phyloP scores from a whole-genome alignment of 1,140 invertebrate genomes.

The Lasaia peninsularis region DNA sequence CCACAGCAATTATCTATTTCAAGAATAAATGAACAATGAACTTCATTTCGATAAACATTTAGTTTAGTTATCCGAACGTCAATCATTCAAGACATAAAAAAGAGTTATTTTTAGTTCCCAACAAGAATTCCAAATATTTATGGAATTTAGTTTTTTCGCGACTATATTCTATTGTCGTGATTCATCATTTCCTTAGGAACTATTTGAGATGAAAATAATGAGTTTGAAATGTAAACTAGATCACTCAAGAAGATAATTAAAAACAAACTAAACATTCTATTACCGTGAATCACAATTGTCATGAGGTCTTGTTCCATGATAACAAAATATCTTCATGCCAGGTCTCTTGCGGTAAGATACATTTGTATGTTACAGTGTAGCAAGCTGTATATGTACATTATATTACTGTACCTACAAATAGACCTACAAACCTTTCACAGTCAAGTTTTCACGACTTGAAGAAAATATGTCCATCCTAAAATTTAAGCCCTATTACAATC shows the following conservation, averaged over 20 bases:
- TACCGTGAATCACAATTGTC: not conserved
- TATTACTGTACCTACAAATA: too few species aligned
- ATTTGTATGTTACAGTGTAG: too few species aligned
- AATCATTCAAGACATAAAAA: constrained; percentile 2
- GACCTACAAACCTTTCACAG: too few species aligned
- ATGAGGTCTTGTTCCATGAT: not conserved
- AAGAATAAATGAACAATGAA: not conserved
- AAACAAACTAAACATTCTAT: not conserved
- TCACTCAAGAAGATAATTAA: not conserved
- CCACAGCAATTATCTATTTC: not conserved
- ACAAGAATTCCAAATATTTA: constrained; percentile 9
- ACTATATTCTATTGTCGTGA: not conserved
- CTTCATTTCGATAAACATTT: constrained; percentile 6
- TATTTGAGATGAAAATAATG: not conserved
- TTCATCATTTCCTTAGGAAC: constrained; percentile 1
- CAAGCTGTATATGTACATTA: too few species aligned
- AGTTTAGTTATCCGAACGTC: constrained; percentile 4
- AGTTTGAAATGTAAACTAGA: constrained; percentile 9
- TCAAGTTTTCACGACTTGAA: too few species aligned
- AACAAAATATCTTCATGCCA: not conserved
- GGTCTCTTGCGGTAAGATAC: too few species aligned
- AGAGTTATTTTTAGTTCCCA: constrained; percentile 4
- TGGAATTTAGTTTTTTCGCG: constrained; percentile 1
- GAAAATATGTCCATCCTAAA: too few species aligned
- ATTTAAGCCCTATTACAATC: too few species aligned